Base-by-base conservation (phyloP, 2,113 vertebrate species). In the Crocuta crocuta region DNA sequence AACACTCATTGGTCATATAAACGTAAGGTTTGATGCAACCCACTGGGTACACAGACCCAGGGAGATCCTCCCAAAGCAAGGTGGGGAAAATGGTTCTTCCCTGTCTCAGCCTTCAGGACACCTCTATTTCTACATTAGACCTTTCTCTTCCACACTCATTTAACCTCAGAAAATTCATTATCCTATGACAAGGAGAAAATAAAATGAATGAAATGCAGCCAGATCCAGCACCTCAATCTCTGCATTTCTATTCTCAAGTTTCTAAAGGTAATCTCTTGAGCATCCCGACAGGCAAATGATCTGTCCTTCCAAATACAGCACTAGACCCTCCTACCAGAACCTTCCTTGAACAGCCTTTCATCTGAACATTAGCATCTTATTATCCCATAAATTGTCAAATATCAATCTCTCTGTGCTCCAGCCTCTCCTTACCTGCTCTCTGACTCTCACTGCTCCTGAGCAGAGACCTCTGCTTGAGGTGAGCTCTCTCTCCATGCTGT, bases 191-290 rank as follows among this genome's bases (percentile, higher is more conserved):
- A 94, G 81, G 24, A 63, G n/a, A 89, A 88, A 86, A 68, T 39
- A 23, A 84, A 89, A 95, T 21, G n/a, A 90, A 91, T 79, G 15
- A 58, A 90, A 92, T 48, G 19, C 76, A 79, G 70, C 63, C 2
- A 10, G 11, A 45, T 35, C 43, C 33, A 45, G 78, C 26, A 63
- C 50, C 76, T 43, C 43, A 53, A 50, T 21, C n/a, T 81, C 88
- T 53, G 19, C 70, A 55, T 89, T 79, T 84, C 43, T 78, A 48
- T 53, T 63, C 43, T 66, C 26, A 48, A 45, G 15, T 73, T 78
- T 93, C 79, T 89, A 89, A 97, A 80, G 13, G 70, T 91, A 43
- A 61, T 81, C 43, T 80, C 5, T 28, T 55, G 71, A 85, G 50
- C 8, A 24, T 17, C 28, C 23, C n/a, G 85, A 73, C 24, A 79